Base-by-base conservation (phyloP, 2,113 vertebrate species). In the Coregonus clupeaformis region DNA sequence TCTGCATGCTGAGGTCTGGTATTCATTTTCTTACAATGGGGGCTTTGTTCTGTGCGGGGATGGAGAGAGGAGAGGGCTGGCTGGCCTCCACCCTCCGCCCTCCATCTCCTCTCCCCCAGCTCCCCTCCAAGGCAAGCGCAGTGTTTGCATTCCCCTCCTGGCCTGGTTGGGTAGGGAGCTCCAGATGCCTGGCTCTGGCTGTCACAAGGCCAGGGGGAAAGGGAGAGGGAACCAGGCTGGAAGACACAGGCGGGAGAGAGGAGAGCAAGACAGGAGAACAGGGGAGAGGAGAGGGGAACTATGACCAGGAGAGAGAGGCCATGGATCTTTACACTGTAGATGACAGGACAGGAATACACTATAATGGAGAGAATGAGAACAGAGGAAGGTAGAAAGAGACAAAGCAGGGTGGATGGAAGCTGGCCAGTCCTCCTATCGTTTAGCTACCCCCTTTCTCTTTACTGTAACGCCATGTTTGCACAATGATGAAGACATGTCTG, bases 21-120 rank as follows among this genome's bases (percentile, higher is more conserved):
- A 89, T 81, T 80, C 77, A 88, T 87, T 90, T 88, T 79, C 85
- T 79, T 67, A 91, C 88, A 91, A 90, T 86, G 82, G 73, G 42
- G 30, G 55, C 76, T 89, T 91, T 91, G 90, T 92, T 88, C 81
- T 81, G 76, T 64, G 84, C 63, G 82, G 79, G 1, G 59, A 82
- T 74, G 73, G 78, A 85, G 67, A 25, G 74, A 85, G 77, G 57
- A 27, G 69, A 63, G 62, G 30, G 30, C 7, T 20, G 67, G 67
- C n/a, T 6, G 9, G 67, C 20, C 64, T 13, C 64, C 29, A 32
- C 6, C 64, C 29, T 32, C 27, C 64, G 27, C 62, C 62, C 24
- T 27, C 36, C 59, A 32, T 25, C 47, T 45, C 11, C 59, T 27
- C 47, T 71, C 20, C 32, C 67, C 9, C 18, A 45, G 66, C n/a